These are phyloP conservation scores for Eulemur macaco DNA, from an alignment of 2,113 vertebrate genomes.

Conservation along the genomic window DNA sequence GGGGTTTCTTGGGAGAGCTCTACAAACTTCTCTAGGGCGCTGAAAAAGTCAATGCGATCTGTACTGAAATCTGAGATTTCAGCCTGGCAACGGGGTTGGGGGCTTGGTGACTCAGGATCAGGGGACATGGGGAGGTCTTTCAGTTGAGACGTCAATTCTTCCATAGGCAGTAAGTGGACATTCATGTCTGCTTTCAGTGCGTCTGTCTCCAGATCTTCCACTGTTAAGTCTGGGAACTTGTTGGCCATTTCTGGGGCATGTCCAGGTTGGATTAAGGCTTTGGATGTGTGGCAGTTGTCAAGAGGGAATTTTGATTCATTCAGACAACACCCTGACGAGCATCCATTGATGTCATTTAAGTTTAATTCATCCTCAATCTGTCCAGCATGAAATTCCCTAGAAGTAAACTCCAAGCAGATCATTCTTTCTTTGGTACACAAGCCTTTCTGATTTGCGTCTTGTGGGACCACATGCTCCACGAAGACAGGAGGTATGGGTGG, in stretches of 20 bases:
- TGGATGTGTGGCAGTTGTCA: conserved; percentile 84
- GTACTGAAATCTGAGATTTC: conserved; percentile 86
- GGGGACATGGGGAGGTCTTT: conserved; percentile 84
- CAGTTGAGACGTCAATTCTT: conserved; percentile 83
- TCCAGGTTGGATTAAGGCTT: conserved; percentile 84
- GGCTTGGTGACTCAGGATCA: conserved; percentile 79
- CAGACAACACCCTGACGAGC: conserved; percentile 81
- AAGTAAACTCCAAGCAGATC: conserved; percentile 83
- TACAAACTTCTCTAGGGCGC: conserved; percentile 94
- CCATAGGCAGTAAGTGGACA: conserved; percentile 86
- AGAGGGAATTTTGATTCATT: conserved; percentile 76
- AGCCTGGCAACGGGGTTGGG: conserved; percentile 75
- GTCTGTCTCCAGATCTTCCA: conserved; percentile 87
- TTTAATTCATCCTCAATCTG: conserved; percentile 89
- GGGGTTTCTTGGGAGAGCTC: conserved; percentile 92
- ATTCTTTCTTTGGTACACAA: conserved; percentile 80
- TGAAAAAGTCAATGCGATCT: conserved; percentile 96
- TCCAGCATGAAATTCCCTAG: conserved; percentile 81
- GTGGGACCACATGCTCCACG: conserved; percentile 77
- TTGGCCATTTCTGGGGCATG: conserved; percentile 76
- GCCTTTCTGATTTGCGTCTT: conserved; percentile 71
- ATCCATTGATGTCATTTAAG: conserved; percentile 88
- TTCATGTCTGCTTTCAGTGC: conserved; percentile 85
- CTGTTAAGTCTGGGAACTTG: conserved; percentile 82
- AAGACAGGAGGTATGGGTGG: conserved; percentile 79